Percentiles rank a stretch among this genome's conserved stretches.
phyloP scores from a whole-genome alignment of 2,888 invertebrate species.

The Drosophila nr. fundita region DNA sequence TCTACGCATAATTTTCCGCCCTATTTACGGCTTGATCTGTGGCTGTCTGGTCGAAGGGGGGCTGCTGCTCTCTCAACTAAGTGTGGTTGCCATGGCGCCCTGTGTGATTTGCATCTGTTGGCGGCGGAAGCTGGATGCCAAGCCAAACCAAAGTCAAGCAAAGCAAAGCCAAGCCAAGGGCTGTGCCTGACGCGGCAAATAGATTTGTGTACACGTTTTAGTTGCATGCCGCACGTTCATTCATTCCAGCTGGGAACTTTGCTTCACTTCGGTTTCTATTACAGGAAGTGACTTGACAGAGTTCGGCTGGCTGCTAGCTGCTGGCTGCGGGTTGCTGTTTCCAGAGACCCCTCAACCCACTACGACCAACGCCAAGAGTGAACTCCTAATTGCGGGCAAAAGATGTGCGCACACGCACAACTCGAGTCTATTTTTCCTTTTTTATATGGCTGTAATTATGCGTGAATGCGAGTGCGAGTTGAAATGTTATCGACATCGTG shows the following conservation, averaged over 20 bases:
- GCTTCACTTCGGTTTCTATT: constrained; percentile 64
- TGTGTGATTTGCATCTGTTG: constrained; percentile 65
- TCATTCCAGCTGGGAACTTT: background rate
- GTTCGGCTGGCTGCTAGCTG: constrained; percentile 44
- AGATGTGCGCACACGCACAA: constrained; percentile 66
- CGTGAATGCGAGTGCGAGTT: constrained; percentile 60
- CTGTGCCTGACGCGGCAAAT: constrained; percentile 39
- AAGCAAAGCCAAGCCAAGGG: constrained; percentile 31
- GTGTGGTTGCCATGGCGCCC: constrained; percentile 59
- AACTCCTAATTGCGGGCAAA: constrained; percentile 62
- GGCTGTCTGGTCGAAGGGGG: constrained; percentile 4
- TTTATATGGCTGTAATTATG: constrained; percentile 59
- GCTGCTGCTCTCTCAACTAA: constrained; percentile 13
- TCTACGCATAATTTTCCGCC: constrained; percentile 76
- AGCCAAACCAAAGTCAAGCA: constrained; percentile 20
- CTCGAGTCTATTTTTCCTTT: background rate
- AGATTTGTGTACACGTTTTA: constrained; percentile 56
- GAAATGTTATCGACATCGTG: constrained; percentile 64
- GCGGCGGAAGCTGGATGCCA: constrained; percentile 40
- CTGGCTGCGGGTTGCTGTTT: background rate
- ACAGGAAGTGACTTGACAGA: constrained; percentile 80
- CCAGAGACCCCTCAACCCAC: background rate
- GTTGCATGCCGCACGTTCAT: constrained; percentile 53
- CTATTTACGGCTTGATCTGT: constrained; percentile 65
- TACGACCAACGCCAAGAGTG: constrained; percentile 13